Evolutionary conservation across 1,140 invertebrate genomes (phyloP), one percentile per base, ranked within the genome.

Genomic region (Idris sp.): DNA sequence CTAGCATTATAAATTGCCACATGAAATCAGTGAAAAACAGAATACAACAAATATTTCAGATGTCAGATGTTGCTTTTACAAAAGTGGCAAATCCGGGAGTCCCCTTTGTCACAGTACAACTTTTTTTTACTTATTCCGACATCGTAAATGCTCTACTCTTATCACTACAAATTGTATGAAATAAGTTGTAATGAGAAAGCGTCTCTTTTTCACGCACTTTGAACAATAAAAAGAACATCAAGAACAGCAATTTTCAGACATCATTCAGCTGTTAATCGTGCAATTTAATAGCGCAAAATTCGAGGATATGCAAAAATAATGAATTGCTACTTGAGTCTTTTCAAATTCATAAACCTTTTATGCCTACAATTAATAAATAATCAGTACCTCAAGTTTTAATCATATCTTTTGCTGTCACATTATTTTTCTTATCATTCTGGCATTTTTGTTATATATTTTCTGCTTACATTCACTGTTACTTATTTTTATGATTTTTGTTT

Each of bases 1-100:
- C 59, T 53, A 48, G 72, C 54, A 65, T 80, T 74, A 68, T 81
- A 80, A 81, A 79, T 81, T 74, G 43, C 62, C 71, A 35, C 61
- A 58, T 75, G 78, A 73, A 75, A 77, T 78, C 65, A 65, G 64
- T 58, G 35, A 58, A 78, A 79, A 76, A 77, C 65, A 65, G 65
- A 69, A 56, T 67, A 59, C 65, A 44, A 48, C 51, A 46, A 69
- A 62, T 58, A 46, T 75, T 43, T 75, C 59, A 65, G 61, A 69
- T 59, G 73, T 69, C 58, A 69, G 58, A 75, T 43, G 64, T 56
- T 36, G 56, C 53, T 44, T 65, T 65, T 51, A 54, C 54, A 46
- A 67, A 74, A 74, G 48, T 67, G 71, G 59, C 64, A 40, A 75
- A 69, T 71, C 38, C 46, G 40, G 65, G 33, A 65, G 59, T 61